Evolutionary conservation across 53 echinoderm and acorn worm species (phyloP).

Genomic region (Antedon mediterranea): DNA sequence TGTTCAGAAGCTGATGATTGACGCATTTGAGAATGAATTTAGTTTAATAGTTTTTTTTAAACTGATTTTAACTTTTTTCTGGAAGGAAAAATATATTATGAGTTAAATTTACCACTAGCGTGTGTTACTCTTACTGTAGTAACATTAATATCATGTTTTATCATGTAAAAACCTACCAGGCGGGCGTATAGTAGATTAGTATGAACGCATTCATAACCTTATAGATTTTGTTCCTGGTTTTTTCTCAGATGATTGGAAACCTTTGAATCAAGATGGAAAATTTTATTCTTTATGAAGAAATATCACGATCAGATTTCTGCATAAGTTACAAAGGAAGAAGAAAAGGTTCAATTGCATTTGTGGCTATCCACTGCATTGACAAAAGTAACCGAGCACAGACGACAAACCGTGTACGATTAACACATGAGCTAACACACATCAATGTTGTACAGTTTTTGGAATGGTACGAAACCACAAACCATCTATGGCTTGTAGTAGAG

Average conservation of each 20-base stretch:
- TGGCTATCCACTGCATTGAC: slow-evolving; percentile 88
- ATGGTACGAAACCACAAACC: slow-evolving; percentile 98
- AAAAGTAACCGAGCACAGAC: slow-evolving; percentile 63
- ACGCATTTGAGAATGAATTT: too few relatives aligned
- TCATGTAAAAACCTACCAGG: too few relatives aligned
- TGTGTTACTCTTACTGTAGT: too few relatives aligned
- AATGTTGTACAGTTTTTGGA: slow-evolving; percentile 83
- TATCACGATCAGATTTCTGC: slow-evolving; percentile 42
- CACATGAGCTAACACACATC: slow-evolving; percentile 67
- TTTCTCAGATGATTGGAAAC: neutral
- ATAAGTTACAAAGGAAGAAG: slow-evolving; percentile 85
- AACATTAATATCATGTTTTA: too few relatives aligned
- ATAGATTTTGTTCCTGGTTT: too few relatives aligned
- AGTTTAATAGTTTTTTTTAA: too few relatives aligned
- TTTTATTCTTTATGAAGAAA: slow-evolving; percentile 91
- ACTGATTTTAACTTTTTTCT: too few relatives aligned
- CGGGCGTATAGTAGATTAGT: too few relatives aligned
- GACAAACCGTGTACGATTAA: slow-evolving; percentile 76
- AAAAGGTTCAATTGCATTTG: slow-evolving; percentile 86
- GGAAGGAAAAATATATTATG: too few relatives aligned
- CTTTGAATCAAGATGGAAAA: slow-evolving; percentile 57
- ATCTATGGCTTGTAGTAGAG: slow-evolving; percentile 96
- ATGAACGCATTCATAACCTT: too few relatives aligned
- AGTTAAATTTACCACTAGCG: too few relatives aligned
- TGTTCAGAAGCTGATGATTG: too few relatives aligned